phyloP scores from a whole-genome alignment of 2,888 invertebrate genomes.

The Trisateles emortualis region DNA sequence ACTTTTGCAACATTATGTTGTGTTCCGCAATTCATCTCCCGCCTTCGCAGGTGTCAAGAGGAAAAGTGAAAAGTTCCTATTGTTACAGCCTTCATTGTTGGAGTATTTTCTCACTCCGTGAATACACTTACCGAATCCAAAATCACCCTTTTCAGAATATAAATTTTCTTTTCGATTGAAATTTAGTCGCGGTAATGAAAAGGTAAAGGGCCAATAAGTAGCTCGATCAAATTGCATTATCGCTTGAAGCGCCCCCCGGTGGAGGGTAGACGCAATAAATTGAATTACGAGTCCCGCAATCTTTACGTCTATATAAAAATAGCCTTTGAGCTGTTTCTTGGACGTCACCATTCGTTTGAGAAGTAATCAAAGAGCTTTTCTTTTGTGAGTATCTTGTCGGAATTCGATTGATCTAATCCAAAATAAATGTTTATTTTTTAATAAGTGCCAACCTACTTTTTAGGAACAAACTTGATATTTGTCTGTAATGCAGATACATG shows the following conservation, averaged over 20 bases:
- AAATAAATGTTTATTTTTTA: constrained; percentile 6
- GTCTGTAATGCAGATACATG: too few species aligned
- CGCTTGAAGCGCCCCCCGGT: constrained; percentile 64
- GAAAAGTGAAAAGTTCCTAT: constrained; percentile 70
- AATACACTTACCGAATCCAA: constrained; percentile 37
- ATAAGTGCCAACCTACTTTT: neutral
- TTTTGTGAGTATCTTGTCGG: constrained; percentile 41
- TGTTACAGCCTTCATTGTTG: constrained; percentile 62
- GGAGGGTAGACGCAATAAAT: constrained; percentile 75
- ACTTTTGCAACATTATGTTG: constrained; percentile 50
- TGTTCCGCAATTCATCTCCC: constrained; percentile 68
- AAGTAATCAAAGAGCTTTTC: constrained; percentile 63
- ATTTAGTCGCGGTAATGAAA: constrained; percentile 73
- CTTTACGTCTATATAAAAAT: constrained; percentile 72
- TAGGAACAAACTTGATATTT: too few species aligned
- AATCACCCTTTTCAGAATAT: constrained; percentile 42
- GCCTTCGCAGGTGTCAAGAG: constrained; percentile 69
- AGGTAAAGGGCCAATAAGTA: constrained; percentile 82
- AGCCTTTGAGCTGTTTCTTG: constrained; percentile 59
- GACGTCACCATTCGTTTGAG: constrained; percentile 43
- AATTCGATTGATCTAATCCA: constrained; percentile 35
- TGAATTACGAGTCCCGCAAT: constrained; percentile 76
- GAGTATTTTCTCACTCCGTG: constrained; percentile 62
- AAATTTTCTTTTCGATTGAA: constrained; percentile 57
- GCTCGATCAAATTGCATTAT: constrained; percentile 83